Conservation (phyloP, 2,113 vertebrate genomes). For the Paramormyrops kingsleyae region DNA sequence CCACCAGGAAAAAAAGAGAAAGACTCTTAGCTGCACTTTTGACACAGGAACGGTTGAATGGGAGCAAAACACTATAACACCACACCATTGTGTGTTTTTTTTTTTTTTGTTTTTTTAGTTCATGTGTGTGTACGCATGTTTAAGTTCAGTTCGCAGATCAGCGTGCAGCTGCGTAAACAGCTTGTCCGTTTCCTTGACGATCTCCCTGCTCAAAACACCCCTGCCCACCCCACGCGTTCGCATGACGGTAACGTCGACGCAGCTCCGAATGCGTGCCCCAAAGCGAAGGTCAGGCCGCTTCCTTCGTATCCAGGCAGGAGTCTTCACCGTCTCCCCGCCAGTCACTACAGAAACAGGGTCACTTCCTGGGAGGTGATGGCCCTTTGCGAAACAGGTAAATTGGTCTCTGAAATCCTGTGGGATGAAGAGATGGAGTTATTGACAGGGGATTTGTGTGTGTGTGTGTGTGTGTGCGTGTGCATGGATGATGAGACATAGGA, state of each 20-base stretch:
- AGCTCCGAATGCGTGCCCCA: neutral
- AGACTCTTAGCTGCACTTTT: constrained; percentile 5
- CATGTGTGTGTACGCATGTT: neutral
- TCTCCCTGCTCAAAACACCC: neutral
- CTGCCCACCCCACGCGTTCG: neutral
- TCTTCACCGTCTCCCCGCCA: neutral
- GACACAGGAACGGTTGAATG: neutral
- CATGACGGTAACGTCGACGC: neutral
- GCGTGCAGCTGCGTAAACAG: neutral
- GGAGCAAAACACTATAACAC: neutral
- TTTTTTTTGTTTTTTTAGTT: neutral
- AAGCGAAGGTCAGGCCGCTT: neutral
- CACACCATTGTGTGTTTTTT: neutral
- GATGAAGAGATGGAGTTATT: neutral
- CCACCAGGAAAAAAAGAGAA: neutral
- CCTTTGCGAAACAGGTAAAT: constrained; percentile 79
- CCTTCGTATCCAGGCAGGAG: constrained; percentile 17
- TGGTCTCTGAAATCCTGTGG: constrained; percentile 77
- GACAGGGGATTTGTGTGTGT: neutral
- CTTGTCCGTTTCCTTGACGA: neutral
- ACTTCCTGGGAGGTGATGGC: constrained; percentile 33
- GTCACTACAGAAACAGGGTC: constrained; percentile 1
- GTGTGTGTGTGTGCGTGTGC: neutral
- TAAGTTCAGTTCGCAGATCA: neutral
- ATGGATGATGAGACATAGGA: neutral